Evolutionary conservation across 2,888 invertebrate species (phyloP).

Genomic region (Ferdinandea cuprea): DNA sequence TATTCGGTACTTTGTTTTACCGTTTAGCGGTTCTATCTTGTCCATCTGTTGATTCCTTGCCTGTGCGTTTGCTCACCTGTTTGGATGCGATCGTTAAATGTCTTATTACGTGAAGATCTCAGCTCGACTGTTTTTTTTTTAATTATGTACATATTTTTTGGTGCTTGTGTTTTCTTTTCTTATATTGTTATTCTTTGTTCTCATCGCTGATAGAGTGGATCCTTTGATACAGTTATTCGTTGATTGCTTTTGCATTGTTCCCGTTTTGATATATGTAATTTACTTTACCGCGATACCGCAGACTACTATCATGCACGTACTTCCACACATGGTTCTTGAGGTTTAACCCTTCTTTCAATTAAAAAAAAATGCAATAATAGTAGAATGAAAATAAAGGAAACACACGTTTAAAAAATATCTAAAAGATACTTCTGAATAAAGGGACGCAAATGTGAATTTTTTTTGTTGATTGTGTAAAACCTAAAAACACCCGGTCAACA

Average conservation of each 20-base stretch:
- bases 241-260: conserved; percentile 43
- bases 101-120: conserved; percentile 42
- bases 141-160: neutral
- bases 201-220: conserved; percentile 34
- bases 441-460: conserved; percentile 38
- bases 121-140: conserved; percentile 9
- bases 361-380: conserved; percentile 16
- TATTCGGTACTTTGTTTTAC: conserved; percentile 33
- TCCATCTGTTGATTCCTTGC: conserved; percentile 43
- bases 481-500: conserved; percentile 51
- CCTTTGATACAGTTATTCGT: conserved; percentile 52
- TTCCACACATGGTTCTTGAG: conserved; percentile 50
- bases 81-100: conserved; percentile 48
- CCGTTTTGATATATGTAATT: conserved; percentile 38
- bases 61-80: neutral
- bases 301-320: conserved; percentile 31
- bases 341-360: conserved; percentile 50
- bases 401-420: conserved; percentile 29
- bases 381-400: conserved; percentile 12
- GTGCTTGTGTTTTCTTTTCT: conserved; percentile 13
- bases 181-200: conserved; percentile 38
- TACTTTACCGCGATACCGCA: conserved; percentile 59
- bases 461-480: conserved; percentile 1
- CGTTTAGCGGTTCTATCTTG: conserved; percentile 14
- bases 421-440: conserved; percentile 38